Evolutionary conservation across 2,888 invertebrate genomes (phyloP).

Genomic region (Agrochola lychnidis): DNA sequence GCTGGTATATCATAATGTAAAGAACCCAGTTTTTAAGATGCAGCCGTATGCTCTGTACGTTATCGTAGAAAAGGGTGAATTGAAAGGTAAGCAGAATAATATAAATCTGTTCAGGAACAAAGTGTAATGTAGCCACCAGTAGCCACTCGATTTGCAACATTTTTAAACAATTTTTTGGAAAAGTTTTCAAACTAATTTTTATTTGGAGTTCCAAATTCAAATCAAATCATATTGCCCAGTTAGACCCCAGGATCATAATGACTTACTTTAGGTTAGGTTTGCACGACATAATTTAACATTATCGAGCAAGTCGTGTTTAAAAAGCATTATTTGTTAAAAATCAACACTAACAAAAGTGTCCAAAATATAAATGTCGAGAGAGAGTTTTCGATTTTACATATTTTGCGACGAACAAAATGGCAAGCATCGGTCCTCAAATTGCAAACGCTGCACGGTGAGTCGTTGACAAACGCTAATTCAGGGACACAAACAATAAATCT

Average conservation of each 20-base stretch:
- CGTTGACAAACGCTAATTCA: constrained; percentile 54
- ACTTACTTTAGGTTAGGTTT: not conserved
- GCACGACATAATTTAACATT: not conserved
- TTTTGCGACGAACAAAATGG: constrained; percentile 9
- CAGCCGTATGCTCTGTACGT: constrained; percentile 97
- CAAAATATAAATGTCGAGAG: not conserved
- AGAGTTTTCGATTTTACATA: constrained; percentile 23
- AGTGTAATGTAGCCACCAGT: not conserved
- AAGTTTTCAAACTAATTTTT: not conserved
- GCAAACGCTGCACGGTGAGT: constrained; percentile 20
- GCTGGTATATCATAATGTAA: constrained; percentile 97
- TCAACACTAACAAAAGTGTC: not conserved
- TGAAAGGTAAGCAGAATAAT: constrained; percentile 90
- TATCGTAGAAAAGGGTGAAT: constrained; percentile 97
- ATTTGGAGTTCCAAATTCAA: not conserved
- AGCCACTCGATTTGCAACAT: not conserved
- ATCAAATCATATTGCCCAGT: not conserved
- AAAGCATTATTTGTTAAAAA: not conserved
- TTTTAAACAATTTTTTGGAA: too few relatives aligned
- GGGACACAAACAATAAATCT: constrained; percentile 61
- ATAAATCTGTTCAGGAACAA: not conserved
- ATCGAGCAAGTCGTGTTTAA: not conserved
- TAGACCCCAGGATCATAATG: not conserved
- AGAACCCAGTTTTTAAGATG: constrained; percentile 95
- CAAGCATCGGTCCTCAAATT: constrained; percentile 17